Percentiles rank a stretch among this genome's conserved stretches.
Conservation (phyloP, 2,113 vertebrate genomes). For the Corythoichthys intestinalis region DNA sequence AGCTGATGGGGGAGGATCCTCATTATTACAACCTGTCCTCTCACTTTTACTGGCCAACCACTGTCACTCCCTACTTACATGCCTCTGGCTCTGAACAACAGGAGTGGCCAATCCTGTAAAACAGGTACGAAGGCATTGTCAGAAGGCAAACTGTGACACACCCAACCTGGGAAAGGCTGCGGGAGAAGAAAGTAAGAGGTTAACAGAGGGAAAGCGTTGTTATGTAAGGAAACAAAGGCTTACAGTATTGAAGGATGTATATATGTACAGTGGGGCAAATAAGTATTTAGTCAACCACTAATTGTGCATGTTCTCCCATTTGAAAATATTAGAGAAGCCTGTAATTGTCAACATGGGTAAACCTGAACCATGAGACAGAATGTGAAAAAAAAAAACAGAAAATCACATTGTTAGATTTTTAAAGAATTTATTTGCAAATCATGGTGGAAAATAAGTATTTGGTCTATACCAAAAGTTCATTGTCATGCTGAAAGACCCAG, state of each 20-base stretch:
- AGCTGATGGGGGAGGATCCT: conserved; percentile 38
- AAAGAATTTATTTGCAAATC: too few species aligned
- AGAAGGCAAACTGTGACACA: conserved; percentile 61
- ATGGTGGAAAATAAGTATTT: too few species aligned
- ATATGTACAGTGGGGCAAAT: too few species aligned
- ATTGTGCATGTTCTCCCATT: too few species aligned
- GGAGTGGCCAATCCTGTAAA: conserved; percentile 65
- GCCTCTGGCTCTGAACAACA: conserved; percentile 33
- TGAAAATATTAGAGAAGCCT: too few species aligned
- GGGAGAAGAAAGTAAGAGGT: conserved; percentile 34
- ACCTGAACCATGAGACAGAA: too few species aligned
- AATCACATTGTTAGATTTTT: too few species aligned
- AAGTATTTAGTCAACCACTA: too few species aligned
- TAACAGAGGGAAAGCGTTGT: conserved; percentile 8
- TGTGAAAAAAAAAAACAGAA: too few species aligned
- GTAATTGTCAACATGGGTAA: too few species aligned
- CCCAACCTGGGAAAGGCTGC: conserved; percentile 54
- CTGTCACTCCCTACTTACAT: conserved; percentile 18
- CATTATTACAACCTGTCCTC: conserved; percentile 37
- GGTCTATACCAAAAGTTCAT: too few species aligned
- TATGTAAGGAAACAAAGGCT: not conserved
- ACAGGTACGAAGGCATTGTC: conserved; percentile 68
- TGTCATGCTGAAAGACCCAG: too few species aligned
- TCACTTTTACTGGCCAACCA: conserved; percentile 44
- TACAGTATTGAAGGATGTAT: not conserved